Evolutionary conservation across 2,797 vertebrate genomes (phyloP), one percentile per base, ranked within the genome.

Genomic region (Heteromormyrus szaboi): DNA sequence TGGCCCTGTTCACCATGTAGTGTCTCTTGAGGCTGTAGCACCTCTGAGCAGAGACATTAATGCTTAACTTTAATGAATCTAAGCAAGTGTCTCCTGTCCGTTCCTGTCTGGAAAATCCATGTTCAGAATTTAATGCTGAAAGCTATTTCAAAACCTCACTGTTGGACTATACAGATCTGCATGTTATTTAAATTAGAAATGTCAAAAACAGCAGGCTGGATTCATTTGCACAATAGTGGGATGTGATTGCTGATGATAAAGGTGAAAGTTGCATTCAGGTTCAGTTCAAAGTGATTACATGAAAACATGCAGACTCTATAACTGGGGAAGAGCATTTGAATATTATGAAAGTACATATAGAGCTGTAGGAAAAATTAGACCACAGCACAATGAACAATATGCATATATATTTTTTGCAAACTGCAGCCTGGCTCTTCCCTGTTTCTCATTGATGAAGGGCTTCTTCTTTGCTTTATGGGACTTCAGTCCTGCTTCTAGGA

Each of bases 41-140:
- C 33, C 85, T 86, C 85, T 17, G 17, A 50, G 85, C 29, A n/a
- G 53, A 59, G 33, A 86, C 19, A 25, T 86, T 86, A 41, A 86
- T 59, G 81, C 81, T 84, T 84, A 84, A 56, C 85, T 6, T n/a
- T 86, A 59, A 86, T 59, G 85, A 59, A 41, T 56, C 48, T 33
- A 17, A 86, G 84, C 48, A 12, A 19, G 84, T 86, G 48, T 85
- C 50, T 86, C 29, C 33, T 14, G 11, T 51, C 33, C 33, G 9
- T 56, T 59, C 17, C 33, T 86, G 50, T 56, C 37, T 41, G 19
- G 7, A 19, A 85, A 85, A 85, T 85, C 46, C 50, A 54, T 54
- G 84, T 85, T 85, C 48, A 46, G 37, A 81, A 46, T 81, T 81
- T 46, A 29, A 51, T 25, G 48, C 22, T 85, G 46, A 85, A 25